Base-by-base conservation (phyloP, 1,140 invertebrate species). In the Zophobas atratus region DNA sequence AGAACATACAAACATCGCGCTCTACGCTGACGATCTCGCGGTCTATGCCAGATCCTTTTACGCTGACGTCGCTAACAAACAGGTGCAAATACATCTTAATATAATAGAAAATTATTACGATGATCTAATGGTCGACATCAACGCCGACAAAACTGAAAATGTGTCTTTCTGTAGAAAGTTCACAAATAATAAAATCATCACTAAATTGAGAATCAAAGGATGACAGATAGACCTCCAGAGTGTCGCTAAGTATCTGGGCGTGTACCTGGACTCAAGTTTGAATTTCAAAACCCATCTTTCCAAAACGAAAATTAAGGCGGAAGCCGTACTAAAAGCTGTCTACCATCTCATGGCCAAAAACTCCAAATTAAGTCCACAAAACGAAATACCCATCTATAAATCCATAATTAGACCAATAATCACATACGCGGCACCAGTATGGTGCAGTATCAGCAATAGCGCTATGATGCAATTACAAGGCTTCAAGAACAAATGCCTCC, bases 11-110 rank as follows among this genome's bases (percentile, higher is more conserved):
- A 71, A 71, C 0, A 56, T 78, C 34, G 70, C 71, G 35, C 8
- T 80, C n/a, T 80, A 70, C 39, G 79, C 77, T 1, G 79, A 80
- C 38, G 77, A 80, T n/a, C 78, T 73, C 4, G 70, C 73, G 2
- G 46, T 75, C 48, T 78, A 85, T 77, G 71, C 80, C 0, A 79
- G 83, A 48, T 86, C 83, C 1, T 84, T 81, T 41, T 75, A 53
- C 60, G 81, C 82, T 3, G 76, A 79, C 32, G 79, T 84, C 1
- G 81, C 81, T 0, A 80, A 83, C 0, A 84, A 82, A 80, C 80
- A 85, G 81, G 60, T 85, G 6, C 81, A 85, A 79, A 82, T 82
- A 1, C 80, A 83, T 41, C 55, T 83, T 20, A 79, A 82, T 33
- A 67, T 81, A 1, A 36, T 86, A 5, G 79, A 84, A 77, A 57